phyloP scores from a whole-genome alignment of 2,113 vertebrate species.

The Aix galericulata region DNA sequence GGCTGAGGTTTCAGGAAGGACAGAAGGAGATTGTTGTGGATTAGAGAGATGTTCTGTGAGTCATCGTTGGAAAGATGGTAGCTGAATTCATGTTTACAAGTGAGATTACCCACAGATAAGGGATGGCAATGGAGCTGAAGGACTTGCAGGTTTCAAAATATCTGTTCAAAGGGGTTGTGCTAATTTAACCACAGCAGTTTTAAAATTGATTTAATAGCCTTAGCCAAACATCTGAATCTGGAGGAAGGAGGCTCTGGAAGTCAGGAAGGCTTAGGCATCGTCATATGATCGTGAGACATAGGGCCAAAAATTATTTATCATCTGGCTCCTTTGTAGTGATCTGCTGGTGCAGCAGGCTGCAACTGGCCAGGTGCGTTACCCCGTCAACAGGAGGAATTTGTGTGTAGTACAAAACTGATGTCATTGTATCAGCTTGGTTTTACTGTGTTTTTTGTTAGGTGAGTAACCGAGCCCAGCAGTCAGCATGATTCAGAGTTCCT shows the following conservation, averaged over 20 bases:
- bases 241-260: background rate
- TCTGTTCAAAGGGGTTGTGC: background rate
- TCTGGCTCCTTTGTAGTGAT: background rate
- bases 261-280: background rate
- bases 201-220: background rate
- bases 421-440: background rate
- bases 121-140: background rate
- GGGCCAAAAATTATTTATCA: conserved; percentile 4
- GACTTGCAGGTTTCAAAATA: conserved; percentile 25
- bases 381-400: background rate
- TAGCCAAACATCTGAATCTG: background rate
- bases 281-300: background rate
- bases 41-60: conserved; percentile 53
- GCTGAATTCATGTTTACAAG: conserved; percentile 51
- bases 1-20: conserved; percentile 55
- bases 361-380: background rate
- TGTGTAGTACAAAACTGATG: background rate
- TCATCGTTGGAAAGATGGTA: conserved; percentile 24
- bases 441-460: background rate
- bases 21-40: conserved; percentile 68
- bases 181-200: background rate
- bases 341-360: background rate
- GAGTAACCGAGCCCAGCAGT: background rate
- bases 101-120: conserved; percentile 17
- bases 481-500: background rate